Base-by-base conservation (phyloP, 2,113 vertebrate species). In the Benitochromis conjunctus region DNA sequence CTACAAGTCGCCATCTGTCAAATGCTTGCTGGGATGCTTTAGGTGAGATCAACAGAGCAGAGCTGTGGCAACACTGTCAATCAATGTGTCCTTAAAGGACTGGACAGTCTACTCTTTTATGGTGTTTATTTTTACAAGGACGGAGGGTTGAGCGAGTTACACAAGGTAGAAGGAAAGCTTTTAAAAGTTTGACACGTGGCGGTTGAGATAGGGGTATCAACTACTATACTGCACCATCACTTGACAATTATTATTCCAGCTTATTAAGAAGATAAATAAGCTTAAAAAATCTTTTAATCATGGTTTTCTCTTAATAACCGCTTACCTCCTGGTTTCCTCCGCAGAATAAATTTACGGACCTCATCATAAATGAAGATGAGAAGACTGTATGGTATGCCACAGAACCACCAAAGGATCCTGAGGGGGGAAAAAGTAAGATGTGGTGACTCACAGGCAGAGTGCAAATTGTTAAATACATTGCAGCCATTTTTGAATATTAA, bases 341-440 rank as follows among this genome's bases (percentile, higher is more conserved):
- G 92, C 79, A 97, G 87, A 90, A 97, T 97, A 5, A 93, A 91
- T 89, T 97, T 97, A 82, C 96, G 95, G 82, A 97, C 78, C 83
- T 97, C 96, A 53, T 97, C 96, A 53, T 97, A 97, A 86, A 97
- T n/a, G 89, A 97, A 97, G 93, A 97, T 97, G 80, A 97, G 94
- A 2, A 97, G 85, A 83, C 96, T 96, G 93, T 97, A 97, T 1
- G 96, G 96, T 64, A 97, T 86, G 87, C 95, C 96, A 58, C 96
- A 97, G 91, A 97, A 96, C 96, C 96, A 97, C 96, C 96, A 97
- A 64, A 86, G 53, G 57, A 93, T 71, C 91, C 96, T 96, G 85
- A 71, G 24, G 84, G 81, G 57, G 36, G 2, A 2, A 56, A 56
- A 66, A 81, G 38, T 11, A 34, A 26, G 81, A 74, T 6, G 26